Base-by-base conservation (phyloP, 2,888 invertebrate species). In the Pheosia tremula region DNA sequence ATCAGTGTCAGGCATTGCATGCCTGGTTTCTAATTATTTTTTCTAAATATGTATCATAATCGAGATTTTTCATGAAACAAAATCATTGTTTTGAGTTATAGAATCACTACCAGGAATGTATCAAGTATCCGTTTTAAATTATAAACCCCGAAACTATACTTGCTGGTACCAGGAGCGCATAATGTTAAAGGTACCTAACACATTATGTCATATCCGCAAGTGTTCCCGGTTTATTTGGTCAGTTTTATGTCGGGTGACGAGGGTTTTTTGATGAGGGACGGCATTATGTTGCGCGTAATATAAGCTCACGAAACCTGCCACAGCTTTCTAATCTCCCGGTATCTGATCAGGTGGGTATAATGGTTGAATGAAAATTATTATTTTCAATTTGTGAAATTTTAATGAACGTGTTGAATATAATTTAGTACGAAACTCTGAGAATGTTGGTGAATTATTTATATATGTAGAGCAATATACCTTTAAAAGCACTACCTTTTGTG, bases 211-310 rank as follows among this genome's bases (percentile, higher is more conserved):
- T 71, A 67, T 77, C 75, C 76, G 67, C 74, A 68, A 71, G 78
- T 77, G 79, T 75, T 79, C 72, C 66, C 77, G 74, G 79, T 79
- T 81, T 80, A 81, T 84, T 82, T 79, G 78, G 78, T 79, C 74
- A 79, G 80, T 81, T 82, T 84, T 82, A 78, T 83, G 79, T 75
- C 69, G 71, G 68, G 74, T 87, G 89, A 90, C 83, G 80, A 88
- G 89, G 89, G 89, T 88, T 79, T 79, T 79, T 84, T 85, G 84
- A 89, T 83, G 81, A 82, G 81, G 85, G 86, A 75, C 74, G 78
- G 79, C 82, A 77, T 77, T 75, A 71, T 79, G 77, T 79, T 82
- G 78, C 79, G 77, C 84, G 80, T 84, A 79, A 89, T 85, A 84
- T 85, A 83, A 78, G 77, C 73, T 77, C 76, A 71, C 77, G 73